phyloP scores from a whole-genome alignment of 2,888 invertebrate genomes.

The Spatulosminthurus flaviceps region DNA sequence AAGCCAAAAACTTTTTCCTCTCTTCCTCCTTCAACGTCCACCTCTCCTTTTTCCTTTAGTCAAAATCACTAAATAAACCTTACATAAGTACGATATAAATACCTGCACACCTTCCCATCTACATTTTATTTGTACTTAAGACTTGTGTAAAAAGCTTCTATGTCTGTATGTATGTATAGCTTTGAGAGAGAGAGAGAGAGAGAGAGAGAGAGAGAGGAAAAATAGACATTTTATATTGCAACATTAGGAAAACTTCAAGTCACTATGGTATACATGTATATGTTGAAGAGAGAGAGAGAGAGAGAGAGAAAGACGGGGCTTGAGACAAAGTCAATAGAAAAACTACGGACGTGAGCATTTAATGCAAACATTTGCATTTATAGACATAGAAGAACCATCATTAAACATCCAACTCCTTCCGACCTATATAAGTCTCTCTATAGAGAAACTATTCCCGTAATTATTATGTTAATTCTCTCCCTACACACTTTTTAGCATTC shows the following conservation, averaged over 20 bases:
- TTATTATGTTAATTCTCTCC: too few relatives aligned
- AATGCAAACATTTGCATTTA: slow-evolving; percentile 28
- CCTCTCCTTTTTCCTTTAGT: slow-evolving; percentile 6
- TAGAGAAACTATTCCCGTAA: too few relatives aligned
- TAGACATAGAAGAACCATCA: not conserved
- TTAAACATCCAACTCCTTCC: not conserved
- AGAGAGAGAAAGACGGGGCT: too few relatives aligned
- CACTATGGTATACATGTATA: too few relatives aligned
- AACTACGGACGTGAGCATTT: slow-evolving; percentile 13
- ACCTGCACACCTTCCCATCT: not conserved
- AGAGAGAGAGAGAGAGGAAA: too few relatives aligned
- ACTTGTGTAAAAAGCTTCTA: too few relatives aligned
- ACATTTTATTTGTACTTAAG: too few relatives aligned
- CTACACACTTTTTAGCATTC: too few relatives aligned
- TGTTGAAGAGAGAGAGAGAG: too few relatives aligned
- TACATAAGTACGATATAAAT: not conserved
- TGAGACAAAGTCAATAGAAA: not conserved
- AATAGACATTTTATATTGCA: not conserved
- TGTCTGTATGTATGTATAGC: too few relatives aligned
- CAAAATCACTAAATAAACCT: slow-evolving; percentile 14
- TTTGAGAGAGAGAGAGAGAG: too few relatives aligned
- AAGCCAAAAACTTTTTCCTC: slow-evolving; percentile 22
- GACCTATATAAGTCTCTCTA: not conserved
- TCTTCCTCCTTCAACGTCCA: slow-evolving; percentile 37
- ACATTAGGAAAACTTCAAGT: not conserved